A percentile compares a stretch with the other conserved stretches of the same genome.
Conservation (phyloP, 2,113 vertebrate species). For the Poicephalus gulielmi region DNA sequence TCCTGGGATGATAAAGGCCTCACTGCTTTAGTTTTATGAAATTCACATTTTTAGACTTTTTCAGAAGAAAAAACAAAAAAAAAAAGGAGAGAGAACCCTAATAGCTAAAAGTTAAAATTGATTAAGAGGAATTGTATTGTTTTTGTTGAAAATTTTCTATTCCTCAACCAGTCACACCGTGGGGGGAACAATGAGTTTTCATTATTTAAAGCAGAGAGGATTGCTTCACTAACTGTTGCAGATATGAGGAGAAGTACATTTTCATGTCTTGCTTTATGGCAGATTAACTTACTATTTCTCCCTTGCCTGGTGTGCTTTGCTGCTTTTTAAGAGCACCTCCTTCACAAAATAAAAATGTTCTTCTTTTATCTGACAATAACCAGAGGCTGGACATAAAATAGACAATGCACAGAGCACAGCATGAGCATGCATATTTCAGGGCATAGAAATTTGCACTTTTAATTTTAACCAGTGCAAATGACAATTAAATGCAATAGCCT, state of each 20-base stretch:
- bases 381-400: constrained; percentile 26
- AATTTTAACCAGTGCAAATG: background rate
- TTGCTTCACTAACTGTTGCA: background rate
- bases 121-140: background rate
- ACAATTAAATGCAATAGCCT: background rate
- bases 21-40: background rate
- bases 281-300: background rate
- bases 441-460: constrained; percentile 17
- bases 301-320: background rate
- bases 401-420: constrained; percentile 6
- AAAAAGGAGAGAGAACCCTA: background rate
- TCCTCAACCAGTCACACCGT: background rate
- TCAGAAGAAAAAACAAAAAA: background rate
- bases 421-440: background rate
- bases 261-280: background rate
- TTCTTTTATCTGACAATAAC: constrained; percentile 14
- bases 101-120: background rate
- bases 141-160: background rate
- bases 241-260: background rate
- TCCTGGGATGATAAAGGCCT: background rate
- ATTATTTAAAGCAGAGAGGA: background rate
- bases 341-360: constrained; percentile 3
- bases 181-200: background rate
- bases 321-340: constrained; percentile 24
- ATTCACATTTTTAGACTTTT: background rate